Percentiles rank a stretch among this genome's conserved stretches.
Conservation (phyloP, 2,797 vertebrate genomes). For the Pseudochirops corinnae region DNA sequence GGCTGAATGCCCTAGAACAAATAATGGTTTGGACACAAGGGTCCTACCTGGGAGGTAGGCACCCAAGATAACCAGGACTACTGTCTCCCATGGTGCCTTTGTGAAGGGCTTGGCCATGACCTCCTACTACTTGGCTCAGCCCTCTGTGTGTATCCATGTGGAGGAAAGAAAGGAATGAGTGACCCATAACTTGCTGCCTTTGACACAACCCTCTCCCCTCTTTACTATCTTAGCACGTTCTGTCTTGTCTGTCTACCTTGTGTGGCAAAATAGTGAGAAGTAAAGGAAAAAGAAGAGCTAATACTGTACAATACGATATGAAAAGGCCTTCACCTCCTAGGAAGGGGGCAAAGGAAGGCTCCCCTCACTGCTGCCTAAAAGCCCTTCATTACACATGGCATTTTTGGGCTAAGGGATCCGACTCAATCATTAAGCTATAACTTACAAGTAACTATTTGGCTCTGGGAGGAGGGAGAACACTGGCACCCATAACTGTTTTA, state of each 20-base stretch:
- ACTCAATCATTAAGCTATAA: neutral
- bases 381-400: neutral
- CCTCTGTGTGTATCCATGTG: neutral
- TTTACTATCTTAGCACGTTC: neutral
- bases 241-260: neutral
- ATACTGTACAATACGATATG: neutral
- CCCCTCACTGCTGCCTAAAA: neutral
- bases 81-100: neutral
- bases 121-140: neutral
- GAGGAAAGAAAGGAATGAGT: neutral
- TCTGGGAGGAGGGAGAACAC: neutral
- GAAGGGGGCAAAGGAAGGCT: neutral
- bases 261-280: neutral
- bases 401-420: neutral
- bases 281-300: neutral
- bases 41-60: neutral
- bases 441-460: neutral
- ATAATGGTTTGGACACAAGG: neutral
- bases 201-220: neutral
- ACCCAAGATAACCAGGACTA: neutral
- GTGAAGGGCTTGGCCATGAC: neutral
- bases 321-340: neutral
- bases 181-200: neutral
- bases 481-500: neutral
- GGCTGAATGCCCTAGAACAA: neutral